A percentile compares a stretch with the other conserved stretches of the same genome.
Evolutionary conservation across 2,113 vertebrate species (phyloP).

Genomic region (Aegotheles bennettii): DNA sequence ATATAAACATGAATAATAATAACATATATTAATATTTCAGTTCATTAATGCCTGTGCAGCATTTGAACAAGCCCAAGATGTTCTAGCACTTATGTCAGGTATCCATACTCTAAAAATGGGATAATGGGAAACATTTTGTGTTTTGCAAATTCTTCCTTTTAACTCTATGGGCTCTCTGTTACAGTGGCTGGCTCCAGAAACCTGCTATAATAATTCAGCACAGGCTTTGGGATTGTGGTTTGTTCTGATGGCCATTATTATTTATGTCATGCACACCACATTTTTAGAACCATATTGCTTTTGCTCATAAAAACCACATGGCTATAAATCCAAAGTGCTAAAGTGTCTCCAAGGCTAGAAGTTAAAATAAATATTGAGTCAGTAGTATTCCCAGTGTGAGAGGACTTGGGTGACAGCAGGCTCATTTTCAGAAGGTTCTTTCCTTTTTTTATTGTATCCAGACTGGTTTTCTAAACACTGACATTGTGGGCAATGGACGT

Average conservation of each 20-base stretch:
- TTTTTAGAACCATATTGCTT: constrained; percentile 49
- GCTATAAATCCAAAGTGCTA: constrained; percentile 61
- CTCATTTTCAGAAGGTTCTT: constrained; percentile 4
- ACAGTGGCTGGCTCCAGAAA: background rate
- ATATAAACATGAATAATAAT: background rate
- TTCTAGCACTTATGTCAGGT: constrained; percentile 1
- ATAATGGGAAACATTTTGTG: background rate
- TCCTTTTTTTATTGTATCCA: background rate
- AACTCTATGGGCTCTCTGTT: background rate
- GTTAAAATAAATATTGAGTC: constrained; percentile 41
- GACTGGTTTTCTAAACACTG: background rate
- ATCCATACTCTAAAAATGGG: background rate
- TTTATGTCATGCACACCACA: constrained; percentile 52
- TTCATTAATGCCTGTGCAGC: background rate
- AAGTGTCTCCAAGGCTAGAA: constrained; percentile 45
- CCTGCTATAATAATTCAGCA: constrained; percentile 18
- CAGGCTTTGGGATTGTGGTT: constrained; percentile 43
- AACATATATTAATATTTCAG: background rate
- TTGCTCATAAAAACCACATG: constrained; percentile 56
- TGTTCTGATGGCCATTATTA: constrained; percentile 31
- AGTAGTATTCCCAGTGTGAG: background rate
- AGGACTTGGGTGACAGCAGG: constrained; percentile 15
- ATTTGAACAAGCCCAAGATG: background rate
- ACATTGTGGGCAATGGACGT: background rate
- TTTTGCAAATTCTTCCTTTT: background rate